phyloP scores from a whole-genome alignment of 2,888 invertebrate species.

The Slavum lentiscoides region DNA sequence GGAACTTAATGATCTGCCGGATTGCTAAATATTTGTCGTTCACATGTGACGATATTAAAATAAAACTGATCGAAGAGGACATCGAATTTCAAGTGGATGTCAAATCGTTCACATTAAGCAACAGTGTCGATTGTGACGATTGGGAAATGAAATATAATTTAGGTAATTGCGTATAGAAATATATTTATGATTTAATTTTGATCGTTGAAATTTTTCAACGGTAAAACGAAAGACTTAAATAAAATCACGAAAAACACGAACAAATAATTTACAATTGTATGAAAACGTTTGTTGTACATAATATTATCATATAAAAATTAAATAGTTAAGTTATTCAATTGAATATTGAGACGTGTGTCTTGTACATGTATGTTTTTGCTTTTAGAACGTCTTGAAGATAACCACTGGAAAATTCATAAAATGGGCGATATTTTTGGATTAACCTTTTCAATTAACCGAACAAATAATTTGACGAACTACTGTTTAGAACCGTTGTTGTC shows the following conservation, averaged over 20 bases:
- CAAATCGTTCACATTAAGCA: neutral
- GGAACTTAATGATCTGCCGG: neutral
- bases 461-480: neutral
- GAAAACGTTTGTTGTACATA: too few species aligned
- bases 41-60: neutral
- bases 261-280: too few species aligned
- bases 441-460: neutral
- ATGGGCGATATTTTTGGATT: neutral
- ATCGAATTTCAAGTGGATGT: neutral
- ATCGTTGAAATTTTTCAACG: neutral
- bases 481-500: neutral
- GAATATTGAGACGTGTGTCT: neutral
- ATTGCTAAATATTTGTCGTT: neutral
- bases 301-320: too few species aligned
- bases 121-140: neutral
- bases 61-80: neutral
- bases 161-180: neutral
- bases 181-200: neutral
- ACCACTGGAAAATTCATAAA: neutral
- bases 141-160: neutral
- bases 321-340: neutral
- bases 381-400: too few species aligned
- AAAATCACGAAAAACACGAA: too few species aligned
- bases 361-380: neutral
- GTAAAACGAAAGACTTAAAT: too few species aligned